These are phyloP conservation scores for Cyanistes caeruleus DNA, from an alignment of 2,113 vertebrate genomes.

Conservation along the genomic window DNA sequence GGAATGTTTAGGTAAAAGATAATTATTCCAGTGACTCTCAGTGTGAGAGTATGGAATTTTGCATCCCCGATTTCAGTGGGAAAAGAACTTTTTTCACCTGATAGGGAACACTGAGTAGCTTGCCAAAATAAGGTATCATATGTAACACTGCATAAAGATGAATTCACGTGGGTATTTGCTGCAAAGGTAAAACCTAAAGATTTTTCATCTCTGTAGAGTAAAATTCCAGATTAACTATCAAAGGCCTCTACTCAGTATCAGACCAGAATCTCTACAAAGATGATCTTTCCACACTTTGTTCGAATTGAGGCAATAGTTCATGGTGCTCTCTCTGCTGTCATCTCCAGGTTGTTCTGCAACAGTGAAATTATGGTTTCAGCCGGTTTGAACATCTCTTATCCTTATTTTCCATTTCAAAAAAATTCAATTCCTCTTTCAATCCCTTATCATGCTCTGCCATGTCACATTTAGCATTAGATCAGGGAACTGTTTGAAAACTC, in stretches of 20 bases:
- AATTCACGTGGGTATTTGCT: fast-evolving
- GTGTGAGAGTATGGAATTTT: background rate
- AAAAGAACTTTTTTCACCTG: background rate
- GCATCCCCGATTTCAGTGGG: background rate
- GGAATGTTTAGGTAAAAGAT: background rate
- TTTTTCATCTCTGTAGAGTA: background rate
- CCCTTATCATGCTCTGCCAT: background rate
- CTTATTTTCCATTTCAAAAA: background rate
- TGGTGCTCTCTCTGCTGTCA: background rate
- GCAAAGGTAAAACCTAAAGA: background rate
- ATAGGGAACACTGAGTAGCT: background rate
- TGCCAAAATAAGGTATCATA: background rate
- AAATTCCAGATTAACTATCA: background rate
- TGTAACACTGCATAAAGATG: background rate
- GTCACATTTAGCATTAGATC: background rate
- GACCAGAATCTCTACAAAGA: background rate
- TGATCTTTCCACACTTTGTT: background rate
- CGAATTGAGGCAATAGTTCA: background rate
- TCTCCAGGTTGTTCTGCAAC: background rate
- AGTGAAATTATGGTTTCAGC: background rate
- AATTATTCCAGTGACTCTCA: background rate
- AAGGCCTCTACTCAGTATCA: background rate
- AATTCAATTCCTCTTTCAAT: background rate
- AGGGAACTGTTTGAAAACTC: background rate
- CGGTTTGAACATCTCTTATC: background rate